These are phyloP conservation scores for Colletes gigas DNA, from an alignment of 1,140 invertebrate species.

Conservation along the genomic window DNA sequence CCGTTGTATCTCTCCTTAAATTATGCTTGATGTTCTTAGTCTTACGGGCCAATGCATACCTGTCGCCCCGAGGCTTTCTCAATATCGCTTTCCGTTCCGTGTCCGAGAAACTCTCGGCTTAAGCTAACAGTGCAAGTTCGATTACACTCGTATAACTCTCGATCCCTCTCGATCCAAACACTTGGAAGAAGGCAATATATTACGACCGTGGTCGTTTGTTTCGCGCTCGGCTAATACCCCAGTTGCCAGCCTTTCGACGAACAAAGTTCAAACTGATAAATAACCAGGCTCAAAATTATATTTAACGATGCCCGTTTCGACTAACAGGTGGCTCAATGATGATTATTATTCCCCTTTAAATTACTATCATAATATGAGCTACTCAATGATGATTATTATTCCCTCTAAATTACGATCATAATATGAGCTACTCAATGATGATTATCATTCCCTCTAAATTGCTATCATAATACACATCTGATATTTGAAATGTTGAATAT, in stretches of 20 bases:
- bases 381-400: too few relatives aligned
- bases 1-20: not conserved
- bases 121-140: conserved; percentile 2
- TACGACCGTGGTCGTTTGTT: not conserved
- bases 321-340: too few relatives aligned
- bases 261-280: not conserved
- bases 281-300: too few relatives aligned
- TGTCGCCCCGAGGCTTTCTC: not conserved
- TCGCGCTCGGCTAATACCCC: not conserved
- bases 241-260: not conserved
- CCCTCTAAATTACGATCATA: too few relatives aligned
- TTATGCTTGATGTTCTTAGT: not conserved
- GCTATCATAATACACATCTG: too few relatives aligned
- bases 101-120: not conserved
- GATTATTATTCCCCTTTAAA: too few relatives aligned
- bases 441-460: too few relatives aligned
- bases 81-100: not conserved
- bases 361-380: too few relatives aligned
- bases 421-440: too few relatives aligned
- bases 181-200: not conserved
- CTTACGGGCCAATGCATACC: not conserved
- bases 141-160: not conserved
- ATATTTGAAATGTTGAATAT: too few relatives aligned
- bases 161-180: not conserved
- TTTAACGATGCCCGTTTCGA: too few relatives aligned